Percentiles rank a stretch among this genome's conserved stretches.
phyloP scores from a whole-genome alignment of 2,113 vertebrate genomes.

The Sardina pilchardus region DNA sequence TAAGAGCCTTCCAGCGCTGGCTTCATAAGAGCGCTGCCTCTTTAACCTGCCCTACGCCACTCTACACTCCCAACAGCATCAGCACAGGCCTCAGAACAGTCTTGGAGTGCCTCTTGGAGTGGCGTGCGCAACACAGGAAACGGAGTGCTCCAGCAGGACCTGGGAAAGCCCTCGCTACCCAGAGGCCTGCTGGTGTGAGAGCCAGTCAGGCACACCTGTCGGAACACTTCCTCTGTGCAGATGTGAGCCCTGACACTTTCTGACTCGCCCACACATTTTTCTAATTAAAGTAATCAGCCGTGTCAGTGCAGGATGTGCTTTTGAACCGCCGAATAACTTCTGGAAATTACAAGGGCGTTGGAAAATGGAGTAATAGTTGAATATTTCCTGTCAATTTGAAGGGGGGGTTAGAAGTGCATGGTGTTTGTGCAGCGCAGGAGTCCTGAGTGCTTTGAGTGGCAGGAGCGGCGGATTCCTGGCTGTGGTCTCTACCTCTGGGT shows the following conservation, averaged over 20 bases:
- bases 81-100: neutral
- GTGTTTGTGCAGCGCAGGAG: neutral
- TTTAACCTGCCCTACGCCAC: neutral
- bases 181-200: neutral
- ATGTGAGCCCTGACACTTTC: neutral
- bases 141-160: neutral
- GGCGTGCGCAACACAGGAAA: neutral
- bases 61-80: neutral
- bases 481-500: conserved; percentile 1
- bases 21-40: neutral
- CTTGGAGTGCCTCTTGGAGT: neutral
- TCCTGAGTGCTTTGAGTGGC: neutral
- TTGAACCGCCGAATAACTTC: neutral
- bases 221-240: neutral
- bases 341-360: neutral
- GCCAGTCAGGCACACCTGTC: neutral
- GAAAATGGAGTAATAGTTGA: neutral
- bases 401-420: neutral
- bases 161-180: neutral
- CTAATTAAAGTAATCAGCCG: conserved; percentile 2
- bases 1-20: neutral
- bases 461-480: neutral
- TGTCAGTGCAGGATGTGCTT: conserved; percentile 4
- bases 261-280: neutral
- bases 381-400: neutral